Base-by-base conservation (phyloP, 2,888 invertebrate genomes). In the Cheilosia pagana region DNA sequence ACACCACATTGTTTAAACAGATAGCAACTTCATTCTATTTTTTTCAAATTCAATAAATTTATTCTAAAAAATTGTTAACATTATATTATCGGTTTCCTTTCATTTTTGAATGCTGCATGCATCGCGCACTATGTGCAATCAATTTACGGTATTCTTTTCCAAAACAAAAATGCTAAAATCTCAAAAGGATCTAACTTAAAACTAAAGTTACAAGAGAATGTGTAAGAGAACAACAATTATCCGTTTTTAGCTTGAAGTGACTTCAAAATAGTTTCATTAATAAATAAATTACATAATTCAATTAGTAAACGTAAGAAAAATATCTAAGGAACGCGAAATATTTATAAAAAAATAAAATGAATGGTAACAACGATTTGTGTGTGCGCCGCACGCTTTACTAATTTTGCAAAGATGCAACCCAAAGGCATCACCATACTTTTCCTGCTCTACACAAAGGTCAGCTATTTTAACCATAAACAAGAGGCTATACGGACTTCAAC, bases 1-100 rank as follows among this genome's bases (percentile, higher is more conserved):
- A 28, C 28, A 28, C 7, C 8, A 1, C 7, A 28, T 28, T 28
- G 7, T 0, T 1, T 28, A 0, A 8, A 28, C 28, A 28, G 8
- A 28, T 2, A 28, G 1, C 8, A 28, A 28, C 28, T 2, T 6
- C 1, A 28, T 8, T 28, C 3, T 14, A 1, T 23, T 43, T 70
- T 68, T 65, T 43, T 75, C 53, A 74, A 83, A 82, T 78, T 82
- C 72, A 78, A 82, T 78, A 78, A 81, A 79, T 83, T 79, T 83
- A 79, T 45, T 79, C 68, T 45, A 74, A 65, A 81, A 78, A 67
- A 39, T 48, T 25, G 28, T 78, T 60, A 72, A 82, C 72, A 70
- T 59, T 6, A 1, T 39, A 16, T 67, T 39, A 16, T 67, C 16
- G 50, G 23, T 35, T 23, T 65, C 3, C 14, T 35, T 16, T 55